A percentile compares a stretch with the other conserved stretches of the same genome.
These are phyloP conservation scores for Pseudopleuronectes americanus DNA, from an alignment of 2,797 vertebrate species.

Conservation along the genomic window DNA sequence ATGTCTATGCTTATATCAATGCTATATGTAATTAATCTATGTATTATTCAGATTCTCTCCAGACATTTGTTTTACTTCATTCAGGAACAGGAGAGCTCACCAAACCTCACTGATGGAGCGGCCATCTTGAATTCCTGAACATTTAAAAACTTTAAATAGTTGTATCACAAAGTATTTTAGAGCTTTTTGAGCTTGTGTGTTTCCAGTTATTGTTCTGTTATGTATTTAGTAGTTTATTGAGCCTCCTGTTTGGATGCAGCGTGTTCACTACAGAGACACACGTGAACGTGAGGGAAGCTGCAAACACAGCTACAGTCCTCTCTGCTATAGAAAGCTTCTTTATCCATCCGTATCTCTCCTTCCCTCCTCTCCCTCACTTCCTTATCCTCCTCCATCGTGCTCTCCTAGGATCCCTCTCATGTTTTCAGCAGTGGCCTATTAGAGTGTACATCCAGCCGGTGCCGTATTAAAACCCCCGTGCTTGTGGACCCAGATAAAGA, in stretches of 20 bases:
- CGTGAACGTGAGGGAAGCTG: constrained; percentile 14
- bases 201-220: not conserved
- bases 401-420: constrained; percentile 64
- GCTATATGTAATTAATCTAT: no score
- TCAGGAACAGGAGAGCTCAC: no score
- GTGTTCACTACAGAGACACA: no score
- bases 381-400: constrained; percentile 38
- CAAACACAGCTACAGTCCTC: constrained; percentile 38
- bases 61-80: no score
- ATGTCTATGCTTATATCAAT: no score
- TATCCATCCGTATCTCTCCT: constrained; percentile 42
- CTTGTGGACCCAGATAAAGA: constrained; percentile 66
- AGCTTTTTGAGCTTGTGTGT: constrained; percentile 18
- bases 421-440: constrained; percentile 69
- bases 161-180: constrained; percentile 14
- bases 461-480: constrained; percentile 67
- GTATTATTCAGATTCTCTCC: no score
- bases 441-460: constrained; percentile 66
- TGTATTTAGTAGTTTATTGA: no score
- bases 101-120: no score
- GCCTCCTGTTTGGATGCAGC: no score
- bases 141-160: no score
- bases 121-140: no score
- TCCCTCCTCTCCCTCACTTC: constrained; percentile 24
- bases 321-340: constrained; percentile 49